phyloP scores from a whole-genome alignment of 2,888 invertebrate species.

The Platynereis dumerilii region DNA sequence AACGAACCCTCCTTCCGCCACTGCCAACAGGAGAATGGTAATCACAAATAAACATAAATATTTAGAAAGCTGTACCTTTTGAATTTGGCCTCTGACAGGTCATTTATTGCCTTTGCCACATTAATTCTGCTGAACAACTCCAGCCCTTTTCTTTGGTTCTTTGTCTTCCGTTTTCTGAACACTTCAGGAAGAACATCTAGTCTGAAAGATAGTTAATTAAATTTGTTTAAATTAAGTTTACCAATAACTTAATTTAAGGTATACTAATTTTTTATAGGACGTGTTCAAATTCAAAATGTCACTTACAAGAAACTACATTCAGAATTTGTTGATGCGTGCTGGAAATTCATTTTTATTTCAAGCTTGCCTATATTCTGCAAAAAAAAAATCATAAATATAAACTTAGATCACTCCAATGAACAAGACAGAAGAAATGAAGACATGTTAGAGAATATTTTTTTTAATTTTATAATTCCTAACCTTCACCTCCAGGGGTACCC shows the following conservation, averaged over 20 bases:
- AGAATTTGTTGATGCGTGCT: slow-evolving; percentile 67
- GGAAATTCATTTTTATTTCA: slow-evolving; percentile 63
- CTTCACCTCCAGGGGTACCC: slow-evolving; percentile 38
- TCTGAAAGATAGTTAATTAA: slow-evolving; percentile 62
- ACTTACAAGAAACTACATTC: slow-evolving; percentile 69
- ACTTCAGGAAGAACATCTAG: slow-evolving; percentile 51
- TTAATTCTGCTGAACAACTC: slow-evolving; percentile 53
- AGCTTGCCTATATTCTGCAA: slow-evolving; percentile 49
- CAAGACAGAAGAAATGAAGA: too few relatives aligned
- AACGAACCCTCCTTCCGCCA: too few relatives aligned
- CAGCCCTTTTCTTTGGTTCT: slow-evolving; percentile 30
- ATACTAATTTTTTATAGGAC: background rate
- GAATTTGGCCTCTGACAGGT: slow-evolving; percentile 47
- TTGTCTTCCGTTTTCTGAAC: slow-evolving; percentile 51
- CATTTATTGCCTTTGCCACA: slow-evolving; percentile 49
- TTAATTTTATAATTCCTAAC: background rate
- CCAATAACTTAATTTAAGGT: too few relatives aligned
- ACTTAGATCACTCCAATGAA: too few relatives aligned
- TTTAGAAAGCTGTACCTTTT: slow-evolving; percentile 39
- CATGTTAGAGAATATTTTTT: too few relatives aligned
- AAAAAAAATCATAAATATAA: slow-evolving; percentile 21
- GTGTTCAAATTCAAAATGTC: background rate
- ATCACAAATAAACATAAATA: too few relatives aligned
- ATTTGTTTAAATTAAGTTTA: too few relatives aligned
- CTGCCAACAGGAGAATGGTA: too few relatives aligned